These are phyloP conservation scores for Allobates femoralis DNA, from an alignment of 2,797 vertebrate species.

Conservation along the genomic window DNA sequence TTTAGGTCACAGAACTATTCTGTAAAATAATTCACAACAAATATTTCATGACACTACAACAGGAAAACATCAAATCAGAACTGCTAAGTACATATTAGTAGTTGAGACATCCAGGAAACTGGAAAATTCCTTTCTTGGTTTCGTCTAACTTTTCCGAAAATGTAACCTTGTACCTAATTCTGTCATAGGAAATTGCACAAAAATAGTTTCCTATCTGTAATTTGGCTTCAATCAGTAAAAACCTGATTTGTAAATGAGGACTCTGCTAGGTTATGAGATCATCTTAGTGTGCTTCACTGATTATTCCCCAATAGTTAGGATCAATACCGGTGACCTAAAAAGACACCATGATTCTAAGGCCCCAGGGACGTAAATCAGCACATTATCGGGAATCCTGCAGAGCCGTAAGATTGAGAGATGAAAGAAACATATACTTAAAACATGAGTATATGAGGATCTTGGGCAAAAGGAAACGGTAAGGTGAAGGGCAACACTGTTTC, in stretches of 20 bases:
- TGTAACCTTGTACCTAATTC: conserved; percentile 1
- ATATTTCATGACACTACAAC: conserved; percentile 56
- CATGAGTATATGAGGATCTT: conserved; percentile 13
- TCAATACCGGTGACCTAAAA: neutral
- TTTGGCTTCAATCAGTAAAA: conserved; percentile 12
- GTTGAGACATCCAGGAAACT: neutral
- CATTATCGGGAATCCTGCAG: conserved; percentile 7
- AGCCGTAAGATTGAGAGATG: conserved; percentile 25
- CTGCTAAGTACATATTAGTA: conserved; percentile 20
- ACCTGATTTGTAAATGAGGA: neutral
- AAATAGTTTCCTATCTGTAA: neutral
- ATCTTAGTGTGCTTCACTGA: neutral
- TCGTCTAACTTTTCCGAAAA: neutral
- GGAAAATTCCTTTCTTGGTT: neutral
- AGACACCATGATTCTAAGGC: conserved; percentile 3
- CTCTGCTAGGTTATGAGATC: neutral
- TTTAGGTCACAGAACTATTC: conserved; percentile 39
- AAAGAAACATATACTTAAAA: conserved; percentile 24
- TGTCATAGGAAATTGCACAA: conserved; percentile 3
- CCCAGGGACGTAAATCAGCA: neutral
- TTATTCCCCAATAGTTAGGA: neutral
- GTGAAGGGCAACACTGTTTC: conserved; percentile 18
- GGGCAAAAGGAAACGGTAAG: neutral
- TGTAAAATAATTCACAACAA: conserved; percentile 52
- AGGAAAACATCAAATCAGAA: conserved; percentile 37